Percentiles rank a stretch among this genome's conserved stretches.
Evolutionary conservation across 1,140 invertebrate genomes (phyloP).

Genomic region (Drosophila busckii): DNA sequence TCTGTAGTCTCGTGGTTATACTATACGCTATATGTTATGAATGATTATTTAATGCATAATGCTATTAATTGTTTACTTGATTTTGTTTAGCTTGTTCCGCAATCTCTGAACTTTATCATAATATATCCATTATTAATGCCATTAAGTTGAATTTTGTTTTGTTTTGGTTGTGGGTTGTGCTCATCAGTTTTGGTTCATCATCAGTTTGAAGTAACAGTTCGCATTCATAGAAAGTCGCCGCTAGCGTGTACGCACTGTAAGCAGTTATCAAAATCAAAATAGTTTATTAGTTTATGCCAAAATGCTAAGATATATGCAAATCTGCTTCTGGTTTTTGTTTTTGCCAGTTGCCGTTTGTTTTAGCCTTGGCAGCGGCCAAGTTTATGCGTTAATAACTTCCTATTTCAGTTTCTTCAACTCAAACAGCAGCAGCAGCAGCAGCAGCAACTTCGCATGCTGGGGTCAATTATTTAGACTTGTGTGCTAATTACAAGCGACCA

Average conservation of each 20-base stretch:
- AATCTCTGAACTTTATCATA: no score
- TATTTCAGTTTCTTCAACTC: slow-evolving; percentile 35
- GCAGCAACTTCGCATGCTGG: no score
- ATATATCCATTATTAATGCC: no score
- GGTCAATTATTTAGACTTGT: no score
- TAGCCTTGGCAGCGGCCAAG: slow-evolving; percentile 23
- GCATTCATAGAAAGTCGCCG: not conserved
- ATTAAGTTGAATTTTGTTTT: slow-evolving; percentile 1
- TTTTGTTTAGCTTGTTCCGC: slow-evolving; percentile 12
- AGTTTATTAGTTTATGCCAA: no score
- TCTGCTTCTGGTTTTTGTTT: no score
- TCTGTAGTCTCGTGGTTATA: slow-evolving; percentile 75
- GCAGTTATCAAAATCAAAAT: not conserved
- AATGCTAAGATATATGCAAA: no score
- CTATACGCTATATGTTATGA: slow-evolving; percentile 74
- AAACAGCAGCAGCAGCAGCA: no score
- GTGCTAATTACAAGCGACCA: no score
- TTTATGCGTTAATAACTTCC: slow-evolving; percentile 17
- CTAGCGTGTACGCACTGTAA: slow-evolving; percentile 16
- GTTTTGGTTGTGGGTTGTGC: slow-evolving; percentile 4
- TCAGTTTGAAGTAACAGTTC: slow-evolving; percentile 10
- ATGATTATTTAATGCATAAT: slow-evolving; percentile 59
- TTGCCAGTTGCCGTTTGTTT: not conserved
- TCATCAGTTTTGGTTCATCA: slow-evolving; percentile 11
- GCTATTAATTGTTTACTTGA: slow-evolving; percentile 30